Percentiles rank a stretch among this genome's conserved stretches.
Evolutionary conservation across 37 sponge, comb jelly and placozoan species (phyloP).

Genomic region (Cliona cf. orientalis): DNA sequence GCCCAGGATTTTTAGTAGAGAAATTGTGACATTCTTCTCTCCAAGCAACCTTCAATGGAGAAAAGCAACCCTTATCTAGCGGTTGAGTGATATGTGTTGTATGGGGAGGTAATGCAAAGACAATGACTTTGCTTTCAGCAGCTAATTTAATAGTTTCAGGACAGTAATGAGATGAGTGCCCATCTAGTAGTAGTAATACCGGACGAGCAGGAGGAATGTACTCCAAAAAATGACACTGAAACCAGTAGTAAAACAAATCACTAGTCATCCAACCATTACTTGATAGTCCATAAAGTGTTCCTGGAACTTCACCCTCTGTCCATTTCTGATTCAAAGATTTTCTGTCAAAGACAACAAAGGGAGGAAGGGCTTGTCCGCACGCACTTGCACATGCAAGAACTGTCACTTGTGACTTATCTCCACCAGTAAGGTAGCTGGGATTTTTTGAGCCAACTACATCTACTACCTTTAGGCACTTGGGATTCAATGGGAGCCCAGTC

Average conservation of each 20-base stretch:
- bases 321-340: slow-evolving; percentile 1
- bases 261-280: slow-evolving; percentile 6
- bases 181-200: not conserved
- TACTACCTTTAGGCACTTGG: slow-evolving; percentile 2
- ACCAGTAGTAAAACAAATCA: not conserved
- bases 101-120: not conserved
- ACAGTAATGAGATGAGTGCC: not conserved
- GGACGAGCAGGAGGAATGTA: no score
- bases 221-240: slow-evolving; percentile 4
- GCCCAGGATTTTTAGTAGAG: not conserved
- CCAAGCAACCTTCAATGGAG: slow-evolving; percentile 9
- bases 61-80: slow-evolving; percentile 1
- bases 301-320: slow-evolving; percentile 5
- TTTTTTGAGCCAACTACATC: not conserved
- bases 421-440: no score
- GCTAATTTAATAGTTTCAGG: not conserved
- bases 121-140: not conserved
- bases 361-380: not conserved
- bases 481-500: slow-evolving; percentile 4
- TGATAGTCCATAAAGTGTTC: slow-evolving; percentile 5
- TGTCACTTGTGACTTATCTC: not conserved
- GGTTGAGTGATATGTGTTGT: not conserved
- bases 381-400: slow-evolving; percentile 12
- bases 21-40: not conserved
- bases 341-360: not conserved